Conservation (phyloP, 2,888 invertebrate genomes). For the Lithophane ornitopus region DNA sequence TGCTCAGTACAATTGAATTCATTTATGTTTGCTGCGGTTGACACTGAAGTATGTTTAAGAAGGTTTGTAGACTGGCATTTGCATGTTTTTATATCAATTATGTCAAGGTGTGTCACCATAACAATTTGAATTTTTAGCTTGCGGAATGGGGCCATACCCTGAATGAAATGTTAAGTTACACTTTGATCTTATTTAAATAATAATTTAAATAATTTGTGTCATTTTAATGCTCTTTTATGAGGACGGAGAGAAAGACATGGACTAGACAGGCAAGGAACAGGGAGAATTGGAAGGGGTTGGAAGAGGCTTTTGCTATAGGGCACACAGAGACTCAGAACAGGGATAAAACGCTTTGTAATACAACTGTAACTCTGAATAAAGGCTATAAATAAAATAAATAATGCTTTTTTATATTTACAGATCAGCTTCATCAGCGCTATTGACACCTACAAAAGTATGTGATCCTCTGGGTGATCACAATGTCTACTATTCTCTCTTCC, state of each 20-base stretch:
- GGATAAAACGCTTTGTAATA: no score
- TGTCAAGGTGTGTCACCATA: background rate
- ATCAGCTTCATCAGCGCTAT: slow-evolving; percentile 78
- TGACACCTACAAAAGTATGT: slow-evolving; percentile 83
- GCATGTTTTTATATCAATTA: background rate
- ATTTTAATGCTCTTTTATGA: background rate
- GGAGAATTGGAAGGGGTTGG: no score
- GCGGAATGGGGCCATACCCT: background rate
- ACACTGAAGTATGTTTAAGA: slow-evolving; percentile 95
- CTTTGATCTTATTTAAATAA: background rate
- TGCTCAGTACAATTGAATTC: slow-evolving; percentile 97
- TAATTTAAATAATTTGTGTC: background rate
- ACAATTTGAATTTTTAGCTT: background rate
- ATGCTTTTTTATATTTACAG: slow-evolving; percentile 71
- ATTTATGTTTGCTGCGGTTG: slow-evolving; percentile 97
- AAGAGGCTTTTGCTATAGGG: no score
- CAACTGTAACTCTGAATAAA: no score
- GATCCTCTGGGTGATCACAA: slow-evolving; percentile 86
- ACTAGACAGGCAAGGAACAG: no score
- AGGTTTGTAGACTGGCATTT: slow-evolving; percentile 84
- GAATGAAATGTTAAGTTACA: background rate
- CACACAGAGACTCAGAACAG: no score
- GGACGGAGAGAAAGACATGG: no score
- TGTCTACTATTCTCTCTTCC: slow-evolving; percentile 84
- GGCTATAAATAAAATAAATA: no score